A percentile compares a stretch with the other conserved stretches of the same genome.
Conservation (phyloP, 2,797 vertebrate species). For the Betta splendens region DNA sequence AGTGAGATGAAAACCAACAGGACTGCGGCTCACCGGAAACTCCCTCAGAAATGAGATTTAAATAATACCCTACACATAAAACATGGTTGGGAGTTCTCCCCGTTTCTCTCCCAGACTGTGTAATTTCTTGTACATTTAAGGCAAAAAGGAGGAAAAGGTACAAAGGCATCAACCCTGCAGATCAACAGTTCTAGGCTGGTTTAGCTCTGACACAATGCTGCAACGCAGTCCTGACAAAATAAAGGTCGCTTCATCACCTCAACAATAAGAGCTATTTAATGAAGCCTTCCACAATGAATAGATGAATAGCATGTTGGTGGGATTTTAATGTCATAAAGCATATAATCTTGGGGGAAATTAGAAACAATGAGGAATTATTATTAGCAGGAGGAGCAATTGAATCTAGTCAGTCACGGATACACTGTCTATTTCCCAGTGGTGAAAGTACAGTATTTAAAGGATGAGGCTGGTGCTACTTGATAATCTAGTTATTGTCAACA, state of each 20-base stretch:
- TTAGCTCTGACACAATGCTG: constrained; percentile 45
- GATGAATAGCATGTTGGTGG: neutral
- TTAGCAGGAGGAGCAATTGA: constrained; percentile 9
- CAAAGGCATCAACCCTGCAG: constrained; percentile 60
- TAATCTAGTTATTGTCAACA: constrained; percentile 5
- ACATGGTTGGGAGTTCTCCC: constrained; percentile 21
- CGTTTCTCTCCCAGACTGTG: constrained; percentile 24
- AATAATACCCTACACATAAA: constrained; percentile 25
- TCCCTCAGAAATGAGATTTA: no score
- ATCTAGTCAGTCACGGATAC: constrained; percentile 19
- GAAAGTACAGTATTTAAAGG: constrained; percentile 4
- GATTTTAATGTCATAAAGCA: constrained; percentile 5
- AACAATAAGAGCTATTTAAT: constrained; percentile 1
- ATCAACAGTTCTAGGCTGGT: constrained; percentile 69
- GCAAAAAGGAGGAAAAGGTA: constrained; percentile 23
- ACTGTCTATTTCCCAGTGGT: constrained; percentile 14
- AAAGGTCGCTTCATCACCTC: constrained; percentile 5
- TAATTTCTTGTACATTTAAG: constrained; percentile 46
- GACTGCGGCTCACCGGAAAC: neutral
- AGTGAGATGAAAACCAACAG: neutral
- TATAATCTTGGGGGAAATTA: constrained; percentile 19
- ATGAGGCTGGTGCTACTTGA: neutral
- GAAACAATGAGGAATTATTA: constrained; percentile 16
- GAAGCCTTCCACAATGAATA: neutral
- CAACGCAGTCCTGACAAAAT: constrained; percentile 22